Base-by-base conservation (phyloP, 1,140 invertebrate species). In the Pollicipes pollicipes region DNA sequence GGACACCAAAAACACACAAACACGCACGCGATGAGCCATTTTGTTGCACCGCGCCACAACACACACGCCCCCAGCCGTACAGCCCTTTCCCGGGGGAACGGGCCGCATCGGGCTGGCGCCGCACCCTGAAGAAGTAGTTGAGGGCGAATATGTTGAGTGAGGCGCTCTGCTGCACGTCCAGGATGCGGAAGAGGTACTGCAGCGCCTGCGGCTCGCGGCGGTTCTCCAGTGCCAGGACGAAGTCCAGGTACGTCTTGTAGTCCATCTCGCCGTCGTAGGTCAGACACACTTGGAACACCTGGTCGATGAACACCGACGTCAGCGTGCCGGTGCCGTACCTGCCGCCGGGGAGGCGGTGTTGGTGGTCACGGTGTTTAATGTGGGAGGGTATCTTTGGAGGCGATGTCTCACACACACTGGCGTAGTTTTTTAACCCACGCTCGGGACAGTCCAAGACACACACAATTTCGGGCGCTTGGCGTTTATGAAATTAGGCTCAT, bases 261-360 rank as follows among this genome's bases (percentile, higher is more conserved):
- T 98, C 95, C 88, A 98, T 97, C 84, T 98, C 93, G 13, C 91
- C 93, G 76, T 93, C 89, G 78, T 95, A 97, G 0, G 95, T 98
- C 0, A 95, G 83, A 76, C 90, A 95, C 77, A 96, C 93, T 81
- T 97, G 91, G 81, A 97, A 98, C 0, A 97, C 90, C 68, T 93
- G 84, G 75, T 95, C 90, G 21, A 98, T 83, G 80, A 98, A 98
- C 3, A 91, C 88, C 69, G 87, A 84, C 0, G 94, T 97, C n/a
- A 97, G 78, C 0, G 91, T 95, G 17, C 91, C 91, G 13, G 90
- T 92, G 0, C 91, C 93, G 80, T 91, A 94, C n/a, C 37, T 45
- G 37, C 10, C 37, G 10, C n/a, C n/a, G n/a, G n/a, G n/a, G n/a
- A n/a, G n/a, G n/a, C n/a, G n/a, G n/a, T n/a, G n/a, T 87, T 90